Evolutionary conservation across 2,888 invertebrate genomes (phyloP).

Genomic region (Spilarctia lutea): DNA sequence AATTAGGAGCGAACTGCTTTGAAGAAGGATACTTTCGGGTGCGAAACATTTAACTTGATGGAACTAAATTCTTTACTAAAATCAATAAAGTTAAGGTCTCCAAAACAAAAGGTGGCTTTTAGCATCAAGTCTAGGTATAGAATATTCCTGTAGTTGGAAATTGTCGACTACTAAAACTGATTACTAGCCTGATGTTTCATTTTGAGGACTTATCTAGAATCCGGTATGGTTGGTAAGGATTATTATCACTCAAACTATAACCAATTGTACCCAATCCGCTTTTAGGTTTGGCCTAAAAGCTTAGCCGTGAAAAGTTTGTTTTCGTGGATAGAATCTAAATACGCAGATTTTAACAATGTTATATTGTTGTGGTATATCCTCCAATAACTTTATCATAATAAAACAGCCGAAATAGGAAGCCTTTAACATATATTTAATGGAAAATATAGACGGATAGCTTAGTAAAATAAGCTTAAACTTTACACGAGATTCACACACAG

Average conservation of each 20-base stretch:
- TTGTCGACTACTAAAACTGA: background rate
- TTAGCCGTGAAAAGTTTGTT: background rate
- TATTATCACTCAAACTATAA: background rate
- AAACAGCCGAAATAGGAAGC: background rate
- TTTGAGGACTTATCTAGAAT: background rate
- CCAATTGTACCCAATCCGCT: background rate
- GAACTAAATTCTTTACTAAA: background rate
- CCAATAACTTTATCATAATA: background rate
- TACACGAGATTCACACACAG: too few relatives aligned
- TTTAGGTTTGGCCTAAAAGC: background rate
- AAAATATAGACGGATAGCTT: too few relatives aligned
- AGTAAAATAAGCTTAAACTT: too few relatives aligned
- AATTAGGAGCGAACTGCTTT: constrained; percentile 15
- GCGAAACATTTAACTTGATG: constrained; percentile 3
- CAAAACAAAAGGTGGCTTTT: constrained; percentile 17
- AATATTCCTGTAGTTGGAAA: background rate
- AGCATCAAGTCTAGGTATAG: background rate
- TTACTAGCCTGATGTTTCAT: background rate
- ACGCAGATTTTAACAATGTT: background rate
- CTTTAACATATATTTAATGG: background rate
- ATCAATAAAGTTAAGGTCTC: background rate
- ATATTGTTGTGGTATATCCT: background rate
- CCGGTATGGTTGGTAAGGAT: background rate
- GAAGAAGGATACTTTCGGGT: constrained; percentile 1
- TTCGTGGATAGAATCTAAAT: background rate